Conservation (phyloP, 2,113 vertebrate species). For the Grammomys surdaster region DNA sequence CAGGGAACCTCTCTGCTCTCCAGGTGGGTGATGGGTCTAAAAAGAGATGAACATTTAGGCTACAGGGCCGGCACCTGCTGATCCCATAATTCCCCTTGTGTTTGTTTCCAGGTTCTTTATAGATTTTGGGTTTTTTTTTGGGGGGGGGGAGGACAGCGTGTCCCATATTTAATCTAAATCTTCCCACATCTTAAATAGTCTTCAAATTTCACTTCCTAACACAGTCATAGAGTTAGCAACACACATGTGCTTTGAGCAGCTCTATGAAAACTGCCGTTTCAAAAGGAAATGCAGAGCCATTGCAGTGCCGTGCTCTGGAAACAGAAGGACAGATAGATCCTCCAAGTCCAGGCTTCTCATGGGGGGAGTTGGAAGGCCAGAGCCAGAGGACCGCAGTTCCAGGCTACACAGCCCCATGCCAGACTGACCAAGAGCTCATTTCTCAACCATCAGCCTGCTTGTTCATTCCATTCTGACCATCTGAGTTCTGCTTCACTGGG, state of each 20-base stretch:
- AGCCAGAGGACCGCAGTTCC: not conserved
- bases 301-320: not conserved
- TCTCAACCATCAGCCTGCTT: not conserved
- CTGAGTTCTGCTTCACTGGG: not conserved
- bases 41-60: not conserved
- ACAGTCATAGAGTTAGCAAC: conserved; percentile 5
- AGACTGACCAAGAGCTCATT: not conserved
- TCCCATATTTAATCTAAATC: not conserved
- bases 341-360: not conserved
- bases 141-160: not conserved
- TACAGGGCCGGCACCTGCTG: not conserved
- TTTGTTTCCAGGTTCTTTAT: not conserved
- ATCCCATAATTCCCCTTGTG: not conserved
- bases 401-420: not conserved
- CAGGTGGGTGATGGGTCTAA: not conserved
- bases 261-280: not conserved
- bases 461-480: not conserved
- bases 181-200: not conserved
- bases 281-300: not conserved
- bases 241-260: not conserved
- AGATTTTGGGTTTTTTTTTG: not conserved
- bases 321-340: not conserved
- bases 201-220: conserved; percentile 22
- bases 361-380: not conserved
- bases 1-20: not conserved